These are phyloP conservation scores for Diploptera punctata DNA, from an alignment of 2,888 invertebrate genomes.

Conservation along the genomic window DNA sequence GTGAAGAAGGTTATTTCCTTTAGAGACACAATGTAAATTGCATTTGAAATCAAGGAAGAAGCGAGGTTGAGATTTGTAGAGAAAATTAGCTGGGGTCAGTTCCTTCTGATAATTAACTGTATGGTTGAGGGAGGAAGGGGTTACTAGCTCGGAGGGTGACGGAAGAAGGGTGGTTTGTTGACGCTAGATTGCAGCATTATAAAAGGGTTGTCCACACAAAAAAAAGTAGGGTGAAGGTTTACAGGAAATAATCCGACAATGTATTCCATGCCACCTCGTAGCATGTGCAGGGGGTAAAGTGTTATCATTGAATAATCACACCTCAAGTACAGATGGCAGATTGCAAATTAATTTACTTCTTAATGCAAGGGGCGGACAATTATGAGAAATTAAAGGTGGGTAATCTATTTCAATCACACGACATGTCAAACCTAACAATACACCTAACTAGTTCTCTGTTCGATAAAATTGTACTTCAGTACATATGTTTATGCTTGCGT, in stretches of 20 bases:
- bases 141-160: too few relatives aligned
- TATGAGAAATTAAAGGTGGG: too few relatives aligned
- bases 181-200: not conserved
- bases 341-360: not conserved
- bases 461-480: too few relatives aligned
- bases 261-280: conserved; percentile 4
- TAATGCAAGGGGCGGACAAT: too few relatives aligned
- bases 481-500: too few relatives aligned
- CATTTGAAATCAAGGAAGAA: too few relatives aligned
- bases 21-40: too few relatives aligned
- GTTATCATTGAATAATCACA: not conserved
- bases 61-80: not conserved
- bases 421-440: too few relatives aligned
- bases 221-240: not conserved
- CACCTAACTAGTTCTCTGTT: too few relatives aligned
- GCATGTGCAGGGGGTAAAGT: not conserved
- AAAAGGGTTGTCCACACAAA: conserved; percentile 3
- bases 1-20: too few relatives aligned
- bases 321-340: not conserved
- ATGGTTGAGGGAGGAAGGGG: conserved; percentile 1
- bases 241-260: conserved; percentile 20
- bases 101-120: conserved; percentile 21
- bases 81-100: conserved; percentile 5
- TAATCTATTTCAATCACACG: too few relatives aligned
- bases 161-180: conserved; percentile 7